These are phyloP conservation scores for Epizoanthus scotinus DNA, from an alignment of 92 coral and sea anemone species.

Conservation along the genomic window DNA sequence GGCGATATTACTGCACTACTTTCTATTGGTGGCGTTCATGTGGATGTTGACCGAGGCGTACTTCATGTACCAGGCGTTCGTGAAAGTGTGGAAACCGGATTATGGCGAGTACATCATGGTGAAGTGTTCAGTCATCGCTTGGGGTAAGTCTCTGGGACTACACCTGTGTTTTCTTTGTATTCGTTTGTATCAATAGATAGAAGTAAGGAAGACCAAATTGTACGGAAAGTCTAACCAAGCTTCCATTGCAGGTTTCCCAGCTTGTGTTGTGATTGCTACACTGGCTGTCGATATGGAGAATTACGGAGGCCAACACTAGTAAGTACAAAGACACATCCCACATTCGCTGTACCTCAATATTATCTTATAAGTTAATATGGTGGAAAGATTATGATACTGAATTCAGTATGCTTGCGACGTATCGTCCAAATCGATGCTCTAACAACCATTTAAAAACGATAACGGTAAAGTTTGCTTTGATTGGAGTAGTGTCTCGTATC, in stretches of 20 bases:
- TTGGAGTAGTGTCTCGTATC: too few species aligned
- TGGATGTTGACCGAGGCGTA: slow-evolving; percentile 97
- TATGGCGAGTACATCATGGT: slow-evolving; percentile 89
- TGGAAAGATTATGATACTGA: too few species aligned
- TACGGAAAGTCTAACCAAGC: too few species aligned
- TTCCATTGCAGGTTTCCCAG: slow-evolving; percentile 74
- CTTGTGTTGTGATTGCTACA: slow-evolving; percentile 75
- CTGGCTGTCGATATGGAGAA: slow-evolving; percentile 81
- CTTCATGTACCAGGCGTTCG: slow-evolving; percentile 97
- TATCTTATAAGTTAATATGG: not conserved
- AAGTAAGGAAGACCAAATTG: too few species aligned
- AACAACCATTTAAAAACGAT: too few species aligned
- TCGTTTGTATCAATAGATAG: too few species aligned
- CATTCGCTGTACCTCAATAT: not conserved
- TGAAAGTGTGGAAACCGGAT: slow-evolving; percentile 86
- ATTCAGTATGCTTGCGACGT: too few species aligned
- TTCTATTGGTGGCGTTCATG: slow-evolving; percentile 85
- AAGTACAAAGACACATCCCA: slow-evolving; percentile 48
- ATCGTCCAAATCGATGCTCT: too few species aligned
- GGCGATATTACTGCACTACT: slow-evolving; percentile 89
- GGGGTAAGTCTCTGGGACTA: slow-evolving; percentile 78
- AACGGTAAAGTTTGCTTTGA: too few species aligned
- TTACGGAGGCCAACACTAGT: slow-evolving; percentile 96
- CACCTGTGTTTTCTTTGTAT: too few species aligned
- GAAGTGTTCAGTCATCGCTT: slow-evolving; percentile 85